A percentile compares a stretch with the other conserved stretches of the same genome.
phyloP scores from a whole-genome alignment of 1,140 invertebrate genomes.

The Scaptomyza hsui region DNA sequence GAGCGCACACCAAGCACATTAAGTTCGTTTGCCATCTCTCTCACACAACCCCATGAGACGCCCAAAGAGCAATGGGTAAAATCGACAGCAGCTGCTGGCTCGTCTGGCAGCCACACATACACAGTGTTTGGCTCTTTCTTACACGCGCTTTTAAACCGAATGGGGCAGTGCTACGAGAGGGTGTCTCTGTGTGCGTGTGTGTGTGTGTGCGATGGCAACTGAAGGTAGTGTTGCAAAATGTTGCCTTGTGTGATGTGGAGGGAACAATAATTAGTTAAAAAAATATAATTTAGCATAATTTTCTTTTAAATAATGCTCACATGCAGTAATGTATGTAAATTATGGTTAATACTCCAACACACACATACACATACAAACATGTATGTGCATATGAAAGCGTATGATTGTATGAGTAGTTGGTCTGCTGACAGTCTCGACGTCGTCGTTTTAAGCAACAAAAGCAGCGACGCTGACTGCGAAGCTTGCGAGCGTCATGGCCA shows the following conservation, averaged over 20 bases:
- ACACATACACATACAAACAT: background rate
- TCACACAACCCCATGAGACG: constrained; percentile 41
- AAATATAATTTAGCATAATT: constrained; percentile 75
- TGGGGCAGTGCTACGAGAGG: constrained; percentile 75
- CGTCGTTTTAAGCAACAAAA: constrained; percentile 49
- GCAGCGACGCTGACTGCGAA: constrained; percentile 44
- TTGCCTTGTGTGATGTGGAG: constrained; percentile 16
- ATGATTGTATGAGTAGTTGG: constrained; percentile 33
- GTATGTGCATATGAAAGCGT: constrained; percentile 4
- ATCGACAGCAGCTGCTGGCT: constrained; percentile 53
- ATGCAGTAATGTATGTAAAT: constrained; percentile 50
- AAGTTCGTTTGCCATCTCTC: constrained; percentile 42
- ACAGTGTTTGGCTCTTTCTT: constrained; percentile 64
- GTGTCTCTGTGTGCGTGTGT: constrained; percentile 48
- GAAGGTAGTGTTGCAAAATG: constrained; percentile 66
- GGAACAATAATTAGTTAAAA: constrained; percentile 71
- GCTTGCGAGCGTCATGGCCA: constrained; percentile 84
- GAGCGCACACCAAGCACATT: constrained; percentile 17
- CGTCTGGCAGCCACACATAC: constrained; percentile 1
- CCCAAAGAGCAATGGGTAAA: constrained; percentile 38
- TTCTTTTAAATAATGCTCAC: constrained; percentile 46
- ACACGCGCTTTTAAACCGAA: constrained; percentile 45
- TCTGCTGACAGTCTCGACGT: constrained; percentile 65
- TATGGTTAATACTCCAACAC: constrained; percentile 26
- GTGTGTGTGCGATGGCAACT: constrained; percentile 36